phyloP scores from a whole-genome alignment of 2,113 vertebrate species.

The Rissa tridactyla region DNA sequence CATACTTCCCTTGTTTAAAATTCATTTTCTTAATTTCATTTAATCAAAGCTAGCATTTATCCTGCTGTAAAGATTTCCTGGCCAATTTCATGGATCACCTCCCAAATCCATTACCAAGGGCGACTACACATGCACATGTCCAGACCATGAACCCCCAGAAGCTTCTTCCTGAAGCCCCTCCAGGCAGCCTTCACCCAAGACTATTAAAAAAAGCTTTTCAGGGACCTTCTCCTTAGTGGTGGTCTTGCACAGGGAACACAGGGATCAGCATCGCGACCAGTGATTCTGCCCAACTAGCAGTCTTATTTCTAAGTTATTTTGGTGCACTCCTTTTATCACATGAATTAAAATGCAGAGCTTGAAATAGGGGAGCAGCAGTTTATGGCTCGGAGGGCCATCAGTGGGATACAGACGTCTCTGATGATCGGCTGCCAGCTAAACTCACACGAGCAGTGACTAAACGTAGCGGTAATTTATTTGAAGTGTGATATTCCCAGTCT shows the following conservation, averaged over 20 bases:
- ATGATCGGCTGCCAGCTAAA: background rate
- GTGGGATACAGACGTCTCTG: background rate
- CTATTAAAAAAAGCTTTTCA: background rate
- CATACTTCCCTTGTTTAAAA: conserved; percentile 24
- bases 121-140: background rate
- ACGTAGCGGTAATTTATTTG: background rate
- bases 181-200: background rate
- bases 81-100: conserved; percentile 46
- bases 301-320: background rate
- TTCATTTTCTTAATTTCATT: conserved; percentile 34
- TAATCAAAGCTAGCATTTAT: background rate
- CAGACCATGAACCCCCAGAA: background rate
- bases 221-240: background rate
- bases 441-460: background rate
- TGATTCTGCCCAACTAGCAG: background rate
- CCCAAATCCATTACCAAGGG: background rate
- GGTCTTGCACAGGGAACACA: background rate
- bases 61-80: background rate
- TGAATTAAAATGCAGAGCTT: background rate
- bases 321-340: background rate
- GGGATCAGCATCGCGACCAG: background rate
- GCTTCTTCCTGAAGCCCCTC: background rate
- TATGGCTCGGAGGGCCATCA: background rate
- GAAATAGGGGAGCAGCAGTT: background rate
- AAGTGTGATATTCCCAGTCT: background rate